phyloP scores from a whole-genome alignment of 2,113 vertebrate genomes.

The Corythaixoides concolor region DNA sequence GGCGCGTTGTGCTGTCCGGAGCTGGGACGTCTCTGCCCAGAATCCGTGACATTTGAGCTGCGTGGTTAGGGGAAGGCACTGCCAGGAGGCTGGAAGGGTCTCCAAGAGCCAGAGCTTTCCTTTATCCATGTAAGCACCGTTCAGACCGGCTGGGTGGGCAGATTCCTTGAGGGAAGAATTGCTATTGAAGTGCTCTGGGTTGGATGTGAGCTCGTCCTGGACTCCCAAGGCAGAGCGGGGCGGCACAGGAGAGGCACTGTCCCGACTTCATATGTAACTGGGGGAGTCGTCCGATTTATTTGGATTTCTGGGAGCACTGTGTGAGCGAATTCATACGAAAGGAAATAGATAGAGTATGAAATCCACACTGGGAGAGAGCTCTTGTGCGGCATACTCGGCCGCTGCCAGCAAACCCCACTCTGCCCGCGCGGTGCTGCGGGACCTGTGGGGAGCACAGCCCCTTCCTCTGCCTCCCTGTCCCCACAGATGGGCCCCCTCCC shows the following conservation, averaged over 20 bases:
- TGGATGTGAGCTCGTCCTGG: background rate
- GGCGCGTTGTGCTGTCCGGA: too few species aligned
- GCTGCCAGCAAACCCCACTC: background rate
- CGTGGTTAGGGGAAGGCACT: accelerated
- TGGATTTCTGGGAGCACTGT: background rate
- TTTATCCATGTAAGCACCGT: background rate
- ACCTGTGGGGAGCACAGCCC: background rate
- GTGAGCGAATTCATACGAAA: background rate
- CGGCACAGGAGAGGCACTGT: too few species aligned
- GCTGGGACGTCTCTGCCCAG: background rate
- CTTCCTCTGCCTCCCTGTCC: background rate
- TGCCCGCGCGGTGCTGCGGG: accelerated
- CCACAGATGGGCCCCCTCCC: background rate
- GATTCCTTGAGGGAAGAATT: too few species aligned
- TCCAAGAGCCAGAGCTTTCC: too few species aligned
- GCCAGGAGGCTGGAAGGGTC: background rate
- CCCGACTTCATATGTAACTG: accelerated
- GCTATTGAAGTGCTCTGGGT: background rate
- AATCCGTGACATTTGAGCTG: accelerated
- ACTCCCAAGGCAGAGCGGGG: too few species aligned
- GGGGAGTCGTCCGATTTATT: accelerated
- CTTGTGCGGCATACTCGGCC: accelerated
- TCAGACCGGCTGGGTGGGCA: background rate
- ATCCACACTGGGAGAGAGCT: accelerated
- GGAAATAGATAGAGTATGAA: background rate